Conservation (phyloP, 2,113 vertebrate species). For the Cryptoleucopteryx plumbea region DNA sequence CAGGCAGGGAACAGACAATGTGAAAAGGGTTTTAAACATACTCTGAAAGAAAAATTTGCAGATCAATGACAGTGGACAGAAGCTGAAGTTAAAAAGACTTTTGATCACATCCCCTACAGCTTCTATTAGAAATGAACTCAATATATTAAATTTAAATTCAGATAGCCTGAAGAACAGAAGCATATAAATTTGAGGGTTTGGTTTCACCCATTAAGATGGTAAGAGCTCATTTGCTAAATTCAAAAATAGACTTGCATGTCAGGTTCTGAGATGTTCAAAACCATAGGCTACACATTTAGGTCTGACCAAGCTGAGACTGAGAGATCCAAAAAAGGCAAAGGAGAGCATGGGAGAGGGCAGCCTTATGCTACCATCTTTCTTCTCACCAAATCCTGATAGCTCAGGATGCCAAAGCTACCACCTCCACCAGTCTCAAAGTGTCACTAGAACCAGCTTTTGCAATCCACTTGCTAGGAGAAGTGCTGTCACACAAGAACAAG, state of each 20-base stretch:
- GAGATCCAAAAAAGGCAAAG: background rate
- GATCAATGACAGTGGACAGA: background rate
- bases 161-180: background rate
- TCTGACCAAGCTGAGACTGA: background rate
- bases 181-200: background rate
- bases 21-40: background rate
- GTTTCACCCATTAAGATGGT: background rate
- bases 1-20: background rate
- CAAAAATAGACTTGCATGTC: background rate
- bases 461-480: background rate
- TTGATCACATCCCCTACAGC: background rate
- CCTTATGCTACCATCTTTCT: background rate
- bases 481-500: background rate
- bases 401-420: background rate
- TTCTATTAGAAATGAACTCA: background rate
- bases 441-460: background rate
- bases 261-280: background rate
- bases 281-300: too few relatives aligned
- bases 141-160: background rate
- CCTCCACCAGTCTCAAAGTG: background rate
- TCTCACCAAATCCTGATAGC: background rate
- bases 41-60: constrained; percentile 18
- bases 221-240: background rate
- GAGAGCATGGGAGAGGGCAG: background rate
- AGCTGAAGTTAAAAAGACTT: constrained; percentile 30